A percentile compares a stretch with the other conserved stretches of the same genome.
These are phyloP conservation scores for Phaedon cochleariae DNA, from an alignment of 2,888 invertebrate genomes.

Conservation along the genomic window DNA sequence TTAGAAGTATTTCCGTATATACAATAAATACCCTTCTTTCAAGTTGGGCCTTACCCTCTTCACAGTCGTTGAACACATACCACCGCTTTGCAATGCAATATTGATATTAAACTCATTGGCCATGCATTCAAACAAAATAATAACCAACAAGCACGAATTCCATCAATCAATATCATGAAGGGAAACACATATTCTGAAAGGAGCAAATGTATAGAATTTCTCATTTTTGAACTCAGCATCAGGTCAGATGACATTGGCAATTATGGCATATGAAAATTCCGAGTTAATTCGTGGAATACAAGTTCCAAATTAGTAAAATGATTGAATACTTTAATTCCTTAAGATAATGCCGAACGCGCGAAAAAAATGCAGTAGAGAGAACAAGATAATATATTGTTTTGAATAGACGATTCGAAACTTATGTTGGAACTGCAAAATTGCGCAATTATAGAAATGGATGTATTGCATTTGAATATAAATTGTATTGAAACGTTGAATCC, in stretches of 20 bases:
- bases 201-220: too few species aligned
- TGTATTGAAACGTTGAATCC: conserved; percentile 58
- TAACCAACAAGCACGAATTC: background rate
- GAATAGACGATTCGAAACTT: background rate
- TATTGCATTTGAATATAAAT: conserved; percentile 61
- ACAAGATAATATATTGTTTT: background rate
- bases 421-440: background rate
- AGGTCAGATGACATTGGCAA: too few species aligned
- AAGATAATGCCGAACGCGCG: too few species aligned
- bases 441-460: conserved; percentile 56
- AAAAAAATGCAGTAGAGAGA: too few species aligned
- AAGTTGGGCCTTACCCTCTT: background rate
- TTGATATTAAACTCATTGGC: background rate
- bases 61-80: conserved; percentile 1
- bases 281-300: too few species aligned
- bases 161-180: too few species aligned
- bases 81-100: conserved; percentile 8
- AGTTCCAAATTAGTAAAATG: too few species aligned
- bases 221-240: too few species aligned
- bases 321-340: too few species aligned
- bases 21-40: background rate
- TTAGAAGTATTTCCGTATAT: background rate
- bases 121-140: background rate
- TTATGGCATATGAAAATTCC: too few species aligned
- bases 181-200: too few species aligned